Conservation (phyloP, 2,113 vertebrate species). For the Crotalus horridus region DNA sequence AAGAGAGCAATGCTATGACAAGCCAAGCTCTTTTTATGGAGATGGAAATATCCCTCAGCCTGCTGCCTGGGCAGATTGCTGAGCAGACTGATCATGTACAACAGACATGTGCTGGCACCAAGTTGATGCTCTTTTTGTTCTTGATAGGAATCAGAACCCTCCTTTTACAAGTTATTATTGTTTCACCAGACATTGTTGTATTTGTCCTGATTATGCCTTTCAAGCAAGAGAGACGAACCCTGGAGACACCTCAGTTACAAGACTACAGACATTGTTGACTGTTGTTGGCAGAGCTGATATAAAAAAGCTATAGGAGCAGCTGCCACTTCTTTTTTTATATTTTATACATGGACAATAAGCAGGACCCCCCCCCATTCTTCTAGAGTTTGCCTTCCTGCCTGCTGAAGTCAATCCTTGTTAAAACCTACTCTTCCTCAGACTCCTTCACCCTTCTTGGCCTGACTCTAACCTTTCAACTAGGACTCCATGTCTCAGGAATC, state of each 20-base stretch:
- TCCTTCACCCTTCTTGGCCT: background rate
- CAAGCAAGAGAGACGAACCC: constrained; percentile 6
- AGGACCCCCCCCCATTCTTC: constrained; percentile 63
- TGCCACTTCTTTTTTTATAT: constrained; percentile 63
- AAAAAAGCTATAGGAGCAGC: constrained; percentile 63
- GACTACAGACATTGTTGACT: constrained; percentile 49
- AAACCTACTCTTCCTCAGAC: background rate
- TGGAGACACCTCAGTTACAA: constrained; percentile 51
- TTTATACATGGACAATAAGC: constrained; percentile 60
- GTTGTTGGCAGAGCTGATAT: constrained; percentile 57
- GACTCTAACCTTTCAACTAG: background rate
- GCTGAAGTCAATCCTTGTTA: rapidly evolving
- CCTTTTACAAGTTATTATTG: constrained; percentile 36
- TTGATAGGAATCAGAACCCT: constrained; percentile 64
- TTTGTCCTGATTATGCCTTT: constrained; percentile 61
- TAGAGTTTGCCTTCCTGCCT: background rate
- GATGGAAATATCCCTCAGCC: background rate
- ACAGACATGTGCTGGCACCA: constrained; percentile 43
- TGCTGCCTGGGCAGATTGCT: constrained; percentile 16
- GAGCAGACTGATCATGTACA: constrained; percentile 10
- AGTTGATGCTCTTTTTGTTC: constrained; percentile 66
- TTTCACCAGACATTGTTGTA: constrained; percentile 63
- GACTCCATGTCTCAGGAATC: background rate
- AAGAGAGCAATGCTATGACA: background rate
- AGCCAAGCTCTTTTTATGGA: background rate